phyloP scores from a whole-genome alignment of 2,888 invertebrate genomes.

The Odontocolon sp. region DNA sequence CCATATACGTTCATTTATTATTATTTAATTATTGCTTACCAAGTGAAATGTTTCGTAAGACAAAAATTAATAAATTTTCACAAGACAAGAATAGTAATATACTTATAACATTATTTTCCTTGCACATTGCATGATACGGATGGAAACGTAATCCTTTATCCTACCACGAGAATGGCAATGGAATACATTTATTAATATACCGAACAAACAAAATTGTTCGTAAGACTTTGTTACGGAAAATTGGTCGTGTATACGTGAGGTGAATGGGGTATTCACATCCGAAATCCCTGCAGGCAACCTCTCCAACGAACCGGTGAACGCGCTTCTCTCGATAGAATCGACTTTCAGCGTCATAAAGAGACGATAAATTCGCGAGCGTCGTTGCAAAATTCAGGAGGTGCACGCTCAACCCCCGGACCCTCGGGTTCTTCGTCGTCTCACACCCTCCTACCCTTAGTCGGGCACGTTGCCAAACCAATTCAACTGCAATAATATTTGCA shows the following conservation, averaged over 20 bases:
- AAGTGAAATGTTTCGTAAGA: too few relatives aligned
- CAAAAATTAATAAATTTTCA: too few relatives aligned
- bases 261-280: background rate
- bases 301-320: background rate
- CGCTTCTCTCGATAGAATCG: slow-evolving; percentile 36
- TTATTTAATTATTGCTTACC: too few relatives aligned
- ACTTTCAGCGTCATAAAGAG: slow-evolving; percentile 55
- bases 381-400: slow-evolving; percentile 70
- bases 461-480: slow-evolving; percentile 77
- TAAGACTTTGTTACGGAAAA: background rate
- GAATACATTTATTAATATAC: background rate
- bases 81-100: too few relatives aligned
- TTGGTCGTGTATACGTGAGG: slow-evolving; percentile 12
- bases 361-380: slow-evolving; percentile 59
- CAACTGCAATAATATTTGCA: slow-evolving; percentile 77
- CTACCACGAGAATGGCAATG: too few relatives aligned
- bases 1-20: too few relatives aligned
- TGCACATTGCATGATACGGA: too few relatives aligned
- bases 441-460: slow-evolving; percentile 26
- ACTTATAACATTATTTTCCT: too few relatives aligned
- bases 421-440: background rate
- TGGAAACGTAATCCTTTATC: too few relatives aligned
- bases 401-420: slow-evolving; percentile 50
- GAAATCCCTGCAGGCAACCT: background rate
- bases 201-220: slow-evolving; percentile 8